These are phyloP conservation scores for Drosophila anomelani DNA, from an alignment of 2,888 invertebrate species.

Conservation along the genomic window DNA sequence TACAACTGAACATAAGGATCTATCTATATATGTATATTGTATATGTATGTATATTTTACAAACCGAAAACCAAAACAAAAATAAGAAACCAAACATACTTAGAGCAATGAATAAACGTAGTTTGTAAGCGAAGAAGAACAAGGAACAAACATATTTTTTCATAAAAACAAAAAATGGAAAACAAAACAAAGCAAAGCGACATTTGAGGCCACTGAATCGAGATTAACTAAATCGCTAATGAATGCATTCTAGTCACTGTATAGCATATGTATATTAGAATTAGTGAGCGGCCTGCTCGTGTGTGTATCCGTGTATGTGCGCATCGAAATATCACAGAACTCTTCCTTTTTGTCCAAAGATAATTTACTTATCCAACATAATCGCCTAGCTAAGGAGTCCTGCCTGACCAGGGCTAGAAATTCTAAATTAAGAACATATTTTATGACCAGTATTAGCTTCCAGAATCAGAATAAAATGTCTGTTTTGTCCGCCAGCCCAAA, in stretches of 20 bases:
- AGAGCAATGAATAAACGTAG: conserved; percentile 60
- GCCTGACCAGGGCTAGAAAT: conserved; percentile 26
- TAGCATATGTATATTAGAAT: conserved; percentile 57
- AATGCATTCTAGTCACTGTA: conserved; percentile 57
- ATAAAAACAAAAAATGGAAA: conserved; percentile 53
- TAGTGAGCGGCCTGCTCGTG: conserved; percentile 48
- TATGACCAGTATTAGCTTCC: conserved; percentile 30
- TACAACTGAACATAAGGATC: conserved; percentile 49
- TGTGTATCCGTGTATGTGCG: conserved; percentile 58
- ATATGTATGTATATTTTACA: conserved; percentile 78
- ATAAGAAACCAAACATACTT: conserved; percentile 45
- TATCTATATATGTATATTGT: conserved; percentile 68
- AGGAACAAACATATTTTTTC: conserved; percentile 75
- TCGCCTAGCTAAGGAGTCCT: conserved; percentile 5
- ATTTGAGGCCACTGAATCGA: conserved; percentile 38
- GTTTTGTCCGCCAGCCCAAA: too few species aligned
- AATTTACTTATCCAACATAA: conserved; percentile 25
- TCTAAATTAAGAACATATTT: conserved; percentile 3
- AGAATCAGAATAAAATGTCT: neutral
- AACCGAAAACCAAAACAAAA: conserved; percentile 38
- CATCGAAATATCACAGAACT: conserved; percentile 68
- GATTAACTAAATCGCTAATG: conserved; percentile 37
- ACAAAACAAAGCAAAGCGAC: conserved; percentile 25
- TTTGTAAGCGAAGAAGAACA: conserved; percentile 50
- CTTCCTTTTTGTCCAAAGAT: conserved; percentile 64